Percentiles rank a stretch among this genome's conserved stretches.
These are phyloP conservation scores for Chironomus riparius DNA, from an alignment of 2,888 invertebrate species.

Conservation along the genomic window DNA sequence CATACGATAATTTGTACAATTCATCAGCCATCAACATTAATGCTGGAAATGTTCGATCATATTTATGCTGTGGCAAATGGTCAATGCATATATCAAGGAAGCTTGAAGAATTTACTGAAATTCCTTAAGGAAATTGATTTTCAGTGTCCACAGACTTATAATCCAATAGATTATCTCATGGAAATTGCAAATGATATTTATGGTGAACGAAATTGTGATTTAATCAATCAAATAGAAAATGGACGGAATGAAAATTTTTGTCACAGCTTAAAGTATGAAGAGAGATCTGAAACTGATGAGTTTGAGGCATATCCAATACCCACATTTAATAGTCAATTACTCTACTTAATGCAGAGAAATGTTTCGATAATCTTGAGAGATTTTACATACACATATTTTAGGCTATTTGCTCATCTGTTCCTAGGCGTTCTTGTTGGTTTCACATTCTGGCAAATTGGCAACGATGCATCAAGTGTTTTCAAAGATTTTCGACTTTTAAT, in stretches of 20 bases:
- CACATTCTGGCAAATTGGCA: background rate
- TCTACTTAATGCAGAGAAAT: background rate
- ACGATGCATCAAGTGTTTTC: constrained; percentile 1
- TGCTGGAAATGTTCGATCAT: constrained; percentile 83
- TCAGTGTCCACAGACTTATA: constrained; percentile 78
- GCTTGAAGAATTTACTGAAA: constrained; percentile 62
- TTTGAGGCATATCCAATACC: background rate
- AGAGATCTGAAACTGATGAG: no score
- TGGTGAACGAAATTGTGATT: constrained; percentile 47
- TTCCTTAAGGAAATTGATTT: constrained; percentile 63
- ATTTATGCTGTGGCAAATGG: constrained; percentile 76
- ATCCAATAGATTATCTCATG: constrained; percentile 74
- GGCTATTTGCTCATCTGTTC: no score
- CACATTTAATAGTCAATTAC: background rate
- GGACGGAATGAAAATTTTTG: constrained; percentile 53
- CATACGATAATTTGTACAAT: constrained; percentile 81
- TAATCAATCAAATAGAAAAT: constrained; percentile 51
- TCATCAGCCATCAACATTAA: constrained; percentile 81
- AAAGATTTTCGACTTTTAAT: background rate
- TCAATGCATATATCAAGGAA: constrained; percentile 70
- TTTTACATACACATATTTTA: no score
- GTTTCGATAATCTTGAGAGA: background rate
- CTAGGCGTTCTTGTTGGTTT: background rate
- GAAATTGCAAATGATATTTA: constrained; percentile 75
- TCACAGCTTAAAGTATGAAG: no score